Evolutionary conservation across 2,113 vertebrate species (phyloP).

Genomic region (Phyllopteryx taeniolatus): DNA sequence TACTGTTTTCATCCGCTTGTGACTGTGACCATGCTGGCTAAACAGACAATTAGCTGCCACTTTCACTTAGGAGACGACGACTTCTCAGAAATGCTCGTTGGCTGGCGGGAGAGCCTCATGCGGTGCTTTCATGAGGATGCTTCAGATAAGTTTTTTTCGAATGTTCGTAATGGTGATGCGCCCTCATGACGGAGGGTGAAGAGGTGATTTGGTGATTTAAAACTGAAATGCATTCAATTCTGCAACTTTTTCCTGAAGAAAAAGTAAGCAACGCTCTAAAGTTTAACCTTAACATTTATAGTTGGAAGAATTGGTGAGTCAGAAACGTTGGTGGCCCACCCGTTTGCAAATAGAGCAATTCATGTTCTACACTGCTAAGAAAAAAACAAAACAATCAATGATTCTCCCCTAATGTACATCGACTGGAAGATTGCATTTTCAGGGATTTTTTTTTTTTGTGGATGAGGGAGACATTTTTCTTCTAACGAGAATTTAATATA

Average conservation of each 20-base stretch:
- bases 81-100: constrained; percentile 25
- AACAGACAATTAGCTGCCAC: constrained; percentile 40
- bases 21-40: constrained; percentile 39
- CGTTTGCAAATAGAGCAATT: background rate
- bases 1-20: constrained; percentile 31
- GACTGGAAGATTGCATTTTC: no score
- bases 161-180: background rate
- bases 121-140: constrained; percentile 2
- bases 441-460: no score
- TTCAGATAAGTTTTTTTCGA: constrained; percentile 10
- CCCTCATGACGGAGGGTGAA: no score
- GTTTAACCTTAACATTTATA: background rate
- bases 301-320: background rate
- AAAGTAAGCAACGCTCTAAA: background rate
- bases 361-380: background rate
- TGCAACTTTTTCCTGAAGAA: background rate
- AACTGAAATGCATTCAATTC: no score
- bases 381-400: no score
- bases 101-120: constrained; percentile 6
- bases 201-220: no score
- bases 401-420: no score
- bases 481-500: no score
- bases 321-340: background rate
- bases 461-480: no score
- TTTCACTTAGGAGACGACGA: constrained; percentile 31